Evolutionary conservation across 1,140 invertebrate genomes (phyloP), one percentile per base, ranked within the genome.

Genomic region (Apolygus lucorum): DNA sequence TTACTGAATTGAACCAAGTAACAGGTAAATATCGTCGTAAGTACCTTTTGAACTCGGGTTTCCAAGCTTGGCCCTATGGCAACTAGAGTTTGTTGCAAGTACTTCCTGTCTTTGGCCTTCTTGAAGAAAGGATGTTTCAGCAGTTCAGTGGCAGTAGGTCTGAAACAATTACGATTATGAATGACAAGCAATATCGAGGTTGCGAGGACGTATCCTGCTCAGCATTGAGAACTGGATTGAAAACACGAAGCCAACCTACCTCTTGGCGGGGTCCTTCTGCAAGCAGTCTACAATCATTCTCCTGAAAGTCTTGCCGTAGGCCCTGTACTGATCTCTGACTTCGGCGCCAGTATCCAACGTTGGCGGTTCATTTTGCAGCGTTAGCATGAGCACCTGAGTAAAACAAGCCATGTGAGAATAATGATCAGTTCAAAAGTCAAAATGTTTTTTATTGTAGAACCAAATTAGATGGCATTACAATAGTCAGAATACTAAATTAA

Each of bases 111-210:
- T 82, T 99, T 99, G 2, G 95, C 93, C 82, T 99, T 99, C 78
- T 96, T 99, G 81, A 99, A 99, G 81, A 99, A 99, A 2, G 95
- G 92, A 82, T 99, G 93, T 79, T 99, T 99, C 11, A 99, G 80
- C 34, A 99, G 81, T 81, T 99, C 96, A n/a, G 92, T 92, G 28
- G 98, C 96, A 11, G 96, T 95, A 14, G 96, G 96, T 76, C 83
- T 83, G 27, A 28, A 78, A 77, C 27, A 73, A 24, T 42, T 8
- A 49, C 34, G 8, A 49, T 11, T 49, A 11, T 49, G 34, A 17
- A 70, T 71, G 68, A 49, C 17, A 11, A 17, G 34, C 8, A 49
- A 49, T 17, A 49, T 49, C 34, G 34, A 49, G 17, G 17, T 17
- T 49, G 34, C 34, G 17, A 11, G 17, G 17, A 49, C 8, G 8